Evolutionary conservation across 2,113 vertebrate species (phyloP).

Genomic region (Nesoenas mayeri): DNA sequence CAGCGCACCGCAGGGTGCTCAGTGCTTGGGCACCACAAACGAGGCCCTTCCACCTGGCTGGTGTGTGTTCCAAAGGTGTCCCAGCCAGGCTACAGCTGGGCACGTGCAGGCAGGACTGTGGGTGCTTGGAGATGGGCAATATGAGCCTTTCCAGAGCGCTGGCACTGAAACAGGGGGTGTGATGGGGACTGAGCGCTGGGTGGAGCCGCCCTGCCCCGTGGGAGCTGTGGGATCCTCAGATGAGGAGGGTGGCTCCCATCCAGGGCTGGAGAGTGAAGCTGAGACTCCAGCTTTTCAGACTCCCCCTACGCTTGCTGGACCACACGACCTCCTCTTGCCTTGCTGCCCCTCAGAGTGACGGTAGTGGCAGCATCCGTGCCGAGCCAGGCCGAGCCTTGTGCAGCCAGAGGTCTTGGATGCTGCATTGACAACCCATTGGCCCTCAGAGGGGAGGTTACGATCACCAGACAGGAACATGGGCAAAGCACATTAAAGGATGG

Average conservation of each 20-base stretch:
- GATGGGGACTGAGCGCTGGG: not conserved
- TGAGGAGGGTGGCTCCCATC: not conserved
- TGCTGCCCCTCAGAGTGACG: not conserved
- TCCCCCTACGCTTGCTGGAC: not conserved
- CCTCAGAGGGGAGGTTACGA: accelerated
- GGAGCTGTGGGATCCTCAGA: not conserved
- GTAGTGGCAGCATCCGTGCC: accelerated
- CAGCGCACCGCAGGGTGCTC: not conserved
- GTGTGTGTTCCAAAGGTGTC: not conserved
- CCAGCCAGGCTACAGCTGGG: not conserved
- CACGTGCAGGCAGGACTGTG: not conserved
- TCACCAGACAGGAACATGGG: not conserved
- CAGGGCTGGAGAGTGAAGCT: not conserved
- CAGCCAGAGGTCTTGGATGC: accelerated
- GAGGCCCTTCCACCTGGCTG: not conserved
- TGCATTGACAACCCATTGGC: not conserved
- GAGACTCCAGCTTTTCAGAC: not conserved
- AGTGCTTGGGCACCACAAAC: not conserved
- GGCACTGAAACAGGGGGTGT: accelerated
- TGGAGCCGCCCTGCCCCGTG: not conserved
- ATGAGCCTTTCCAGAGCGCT: not conserved
- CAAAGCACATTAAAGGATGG: not conserved
- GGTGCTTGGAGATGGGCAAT: not conserved
- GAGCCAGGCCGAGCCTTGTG: not conserved
- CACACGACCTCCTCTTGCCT: accelerated